Percentiles rank a stretch among this genome's conserved stretches.
These are phyloP conservation scores for Sebastes kiyomatsui DNA, from an alignment of 2,797 vertebrate species.

Conservation along the genomic window DNA sequence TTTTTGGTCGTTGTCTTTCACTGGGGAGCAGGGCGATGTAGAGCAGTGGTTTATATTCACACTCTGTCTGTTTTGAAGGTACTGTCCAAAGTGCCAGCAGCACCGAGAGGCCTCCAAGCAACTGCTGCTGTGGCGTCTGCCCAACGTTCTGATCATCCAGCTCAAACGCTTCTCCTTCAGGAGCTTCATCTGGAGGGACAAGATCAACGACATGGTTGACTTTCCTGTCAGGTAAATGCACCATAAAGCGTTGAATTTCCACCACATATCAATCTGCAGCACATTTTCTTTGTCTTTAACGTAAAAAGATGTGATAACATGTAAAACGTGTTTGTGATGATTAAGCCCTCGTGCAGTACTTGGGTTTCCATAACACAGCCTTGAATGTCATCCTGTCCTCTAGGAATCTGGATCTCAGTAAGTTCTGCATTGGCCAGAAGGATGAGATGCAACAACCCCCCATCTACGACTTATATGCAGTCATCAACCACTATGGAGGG, in stretches of 20 bases:
- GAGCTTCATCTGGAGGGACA: slow-evolving; percentile 99
- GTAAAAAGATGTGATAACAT: background rate
- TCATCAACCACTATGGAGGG: slow-evolving; percentile 98
- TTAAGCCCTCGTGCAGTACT: background rate
- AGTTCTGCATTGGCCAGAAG: slow-evolving; percentile 98
- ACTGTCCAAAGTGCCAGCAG: slow-evolving; percentile 98
- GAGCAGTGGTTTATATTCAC: background rate
- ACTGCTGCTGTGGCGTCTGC: slow-evolving; percentile 95
- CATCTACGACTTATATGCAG: slow-evolving; percentile 96
- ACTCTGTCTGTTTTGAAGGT: slow-evolving; percentile 79
- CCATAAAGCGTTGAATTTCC: background rate
- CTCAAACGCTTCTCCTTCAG: slow-evolving; percentile 99
- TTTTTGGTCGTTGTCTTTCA: background rate
- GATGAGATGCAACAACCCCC: slow-evolving; percentile 95
- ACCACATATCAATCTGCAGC: background rate
- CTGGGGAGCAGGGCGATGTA: background rate
- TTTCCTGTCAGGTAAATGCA: slow-evolving; percentile 91
- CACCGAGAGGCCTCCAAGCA: slow-evolving; percentile 98
- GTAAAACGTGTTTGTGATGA: background rate
- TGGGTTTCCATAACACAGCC: background rate
- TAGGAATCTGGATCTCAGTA: slow-evolving; percentile 96
- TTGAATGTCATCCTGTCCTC: background rate
- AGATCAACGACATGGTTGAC: slow-evolving; percentile 99
- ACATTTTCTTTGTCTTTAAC: background rate
- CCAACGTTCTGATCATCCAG: slow-evolving; percentile 97